A percentile compares a stretch with the other conserved stretches of the same genome.
These are phyloP conservation scores for Eristalinus aeneus DNA, from an alignment of 2,888 invertebrate genomes.

Conservation along the genomic window DNA sequence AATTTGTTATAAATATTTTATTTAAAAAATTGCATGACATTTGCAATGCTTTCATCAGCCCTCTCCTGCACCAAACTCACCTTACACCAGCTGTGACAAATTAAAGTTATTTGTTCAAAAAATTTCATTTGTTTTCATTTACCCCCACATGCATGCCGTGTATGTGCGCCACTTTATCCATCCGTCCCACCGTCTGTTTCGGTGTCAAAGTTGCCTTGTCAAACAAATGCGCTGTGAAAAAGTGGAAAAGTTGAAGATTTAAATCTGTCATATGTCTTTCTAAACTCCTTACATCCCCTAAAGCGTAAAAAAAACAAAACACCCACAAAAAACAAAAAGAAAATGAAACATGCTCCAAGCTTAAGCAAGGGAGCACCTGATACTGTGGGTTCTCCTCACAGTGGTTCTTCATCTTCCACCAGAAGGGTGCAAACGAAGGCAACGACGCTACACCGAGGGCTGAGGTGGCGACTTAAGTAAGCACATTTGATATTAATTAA, in stretches of 20 bases:
- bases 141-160: constrained; percentile 11
- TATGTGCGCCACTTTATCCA: background rate
- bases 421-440: constrained; percentile 1
- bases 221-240: constrained; percentile 55
- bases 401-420: constrained; percentile 9
- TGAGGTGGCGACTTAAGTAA: constrained; percentile 37
- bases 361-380: constrained; percentile 45
- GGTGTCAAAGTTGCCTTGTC: constrained; percentile 41
- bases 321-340: constrained; percentile 1
- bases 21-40: background rate
- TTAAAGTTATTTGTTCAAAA: constrained; percentile 65
- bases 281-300: constrained; percentile 31
- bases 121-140: constrained; percentile 64
- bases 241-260: constrained; percentile 65
- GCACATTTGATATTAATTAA: constrained; percentile 70
- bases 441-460: background rate
- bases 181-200: background rate
- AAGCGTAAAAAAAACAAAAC: background rate
- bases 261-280: constrained; percentile 63
- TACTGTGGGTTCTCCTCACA: constrained; percentile 30
- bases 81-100: constrained; percentile 52
- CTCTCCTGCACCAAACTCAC: constrained; percentile 3
- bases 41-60: constrained; percentile 9
- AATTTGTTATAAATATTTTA: background rate
- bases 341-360: constrained; percentile 30